Evolutionary conservation across 37 sponge, comb jelly and placozoan genomes (phyloP).

Genomic region (Cladorhizidae sp.): DNA sequence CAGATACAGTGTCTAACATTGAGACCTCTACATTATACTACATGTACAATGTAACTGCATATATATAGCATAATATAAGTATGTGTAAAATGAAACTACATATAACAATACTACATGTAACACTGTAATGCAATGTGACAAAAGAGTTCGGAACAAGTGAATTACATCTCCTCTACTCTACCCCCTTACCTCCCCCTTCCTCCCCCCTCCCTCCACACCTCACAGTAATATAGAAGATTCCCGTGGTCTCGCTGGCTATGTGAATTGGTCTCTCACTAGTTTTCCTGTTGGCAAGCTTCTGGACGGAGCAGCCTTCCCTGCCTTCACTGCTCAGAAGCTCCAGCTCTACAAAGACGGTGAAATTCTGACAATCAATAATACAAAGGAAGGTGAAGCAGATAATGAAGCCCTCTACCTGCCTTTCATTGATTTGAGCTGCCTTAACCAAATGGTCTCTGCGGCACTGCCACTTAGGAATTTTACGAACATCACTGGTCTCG

Average conservation of each 20-base stretch:
- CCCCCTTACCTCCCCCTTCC: not conserved
- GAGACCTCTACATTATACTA: no score
- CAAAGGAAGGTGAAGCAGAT: not conserved
- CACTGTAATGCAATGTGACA: no score
- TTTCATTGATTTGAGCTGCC: constrained; percentile 40
- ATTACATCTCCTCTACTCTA: not conserved
- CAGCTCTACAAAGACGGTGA: constrained; percentile 23
- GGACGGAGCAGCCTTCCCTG: constrained; percentile 38
- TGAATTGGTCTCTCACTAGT: constrained; percentile 31
- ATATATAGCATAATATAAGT: no score
- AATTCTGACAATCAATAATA: not conserved
- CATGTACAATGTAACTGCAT: no score
- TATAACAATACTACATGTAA: no score
- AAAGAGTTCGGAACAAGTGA: no score
- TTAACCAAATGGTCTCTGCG: not conserved
- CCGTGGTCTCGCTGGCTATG: constrained; percentile 16
- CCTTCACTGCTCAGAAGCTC: constrained; percentile 4
- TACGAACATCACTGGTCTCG: not conserved
- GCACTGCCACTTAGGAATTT: no score
- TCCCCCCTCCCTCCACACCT: not conserved
- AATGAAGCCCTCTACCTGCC: constrained; percentile 48
- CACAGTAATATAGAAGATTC: not conserved
- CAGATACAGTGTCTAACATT: no score
- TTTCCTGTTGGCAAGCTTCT: constrained; percentile 16
- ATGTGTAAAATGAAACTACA: no score